A percentile compares a stretch with the other conserved stretches of the same genome.
Evolutionary conservation across 2,113 vertebrate species (phyloP).

Genomic region (Rana temporaria): DNA sequence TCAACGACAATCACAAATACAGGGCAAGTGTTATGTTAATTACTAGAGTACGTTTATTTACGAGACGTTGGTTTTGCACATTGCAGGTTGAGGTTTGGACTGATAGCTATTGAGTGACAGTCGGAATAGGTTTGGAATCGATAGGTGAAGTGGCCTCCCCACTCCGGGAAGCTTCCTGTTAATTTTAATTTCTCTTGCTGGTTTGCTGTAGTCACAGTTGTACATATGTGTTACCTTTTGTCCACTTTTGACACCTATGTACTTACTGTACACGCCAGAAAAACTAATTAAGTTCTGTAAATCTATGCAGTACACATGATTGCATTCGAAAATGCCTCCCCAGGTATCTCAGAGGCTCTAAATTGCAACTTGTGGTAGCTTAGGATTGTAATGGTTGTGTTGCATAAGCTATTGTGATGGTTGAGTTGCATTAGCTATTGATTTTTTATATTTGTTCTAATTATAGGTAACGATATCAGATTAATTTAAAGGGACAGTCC

Average conservation of each 20-base stretch:
- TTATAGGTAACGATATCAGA: too few species aligned
- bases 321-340: too few species aligned
- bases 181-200: background rate
- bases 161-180: background rate
- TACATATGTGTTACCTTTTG: background rate
- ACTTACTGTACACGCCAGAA: conserved; percentile 3
- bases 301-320: background rate
- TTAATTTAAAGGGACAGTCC: too few species aligned
- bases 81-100: background rate
- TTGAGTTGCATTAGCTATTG: too few species aligned
- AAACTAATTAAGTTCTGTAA: conserved; percentile 10
- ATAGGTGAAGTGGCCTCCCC: background rate
- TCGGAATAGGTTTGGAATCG: background rate
- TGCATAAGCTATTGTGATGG: too few species aligned
- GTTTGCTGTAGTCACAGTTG: background rate
- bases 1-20: background rate
- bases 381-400: too few species aligned
- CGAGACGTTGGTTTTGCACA: background rate
- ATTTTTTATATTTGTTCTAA: too few species aligned
- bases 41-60: background rate
- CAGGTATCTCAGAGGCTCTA: too few species aligned
- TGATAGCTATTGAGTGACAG: too few species aligned
- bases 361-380: too few species aligned
- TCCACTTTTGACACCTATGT: conserved; percentile 18
- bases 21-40: conserved; percentile 18